Base-by-base conservation (phyloP, 2,888 invertebrate species). In the Pachymerium ferrugineum region DNA sequence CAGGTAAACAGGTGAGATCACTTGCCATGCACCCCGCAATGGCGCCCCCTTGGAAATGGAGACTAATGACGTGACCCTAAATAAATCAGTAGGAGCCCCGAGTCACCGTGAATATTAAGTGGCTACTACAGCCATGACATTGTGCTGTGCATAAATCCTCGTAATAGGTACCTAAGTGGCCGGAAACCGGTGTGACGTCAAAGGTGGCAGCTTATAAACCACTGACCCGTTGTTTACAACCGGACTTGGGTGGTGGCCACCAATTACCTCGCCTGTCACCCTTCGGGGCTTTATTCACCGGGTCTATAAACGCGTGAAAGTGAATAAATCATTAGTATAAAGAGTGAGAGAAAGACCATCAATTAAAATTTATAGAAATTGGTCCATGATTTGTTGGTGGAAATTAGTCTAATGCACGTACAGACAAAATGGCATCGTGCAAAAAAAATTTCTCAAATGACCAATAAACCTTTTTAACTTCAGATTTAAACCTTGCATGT, bases 11-110 rank as follows among this genome's bases (percentile, higher is more conserved):
- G 47, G 47, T 54, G 22, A 54, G 22, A 22, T 54, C 22, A 4
- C 6, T 54, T 54, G 14, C 19, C 47, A 54, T 3, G 47, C 47
- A 22, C 47, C 47, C 47, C 47, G 47, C 47, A 5, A 54, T 22
- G 47, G 47, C 47, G 47, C 47, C 47, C n/a, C 19, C 47, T 54
- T 54, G 47, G 47, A 54, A 54, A 54, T 54, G 47, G 47, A 54
- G 47, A 54, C 47, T 54, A 54, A 54, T 54, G 47, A 54, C 47
- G 47, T 54, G 47, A 54, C 47, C 47, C 47, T 54, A 54, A 54
- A 54, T 54, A 54, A 54, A 54, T 54, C 47, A 54, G 47, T 54
- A 22, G 47, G 16, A 54, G 16, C 47, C 47, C 22, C 47, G 0
- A 54, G 47, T 54, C 47, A 19, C 47, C 47, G 47, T 54, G 47